phyloP scores from a whole-genome alignment of 2,888 invertebrate species.

The Blastobasis adustella region DNA sequence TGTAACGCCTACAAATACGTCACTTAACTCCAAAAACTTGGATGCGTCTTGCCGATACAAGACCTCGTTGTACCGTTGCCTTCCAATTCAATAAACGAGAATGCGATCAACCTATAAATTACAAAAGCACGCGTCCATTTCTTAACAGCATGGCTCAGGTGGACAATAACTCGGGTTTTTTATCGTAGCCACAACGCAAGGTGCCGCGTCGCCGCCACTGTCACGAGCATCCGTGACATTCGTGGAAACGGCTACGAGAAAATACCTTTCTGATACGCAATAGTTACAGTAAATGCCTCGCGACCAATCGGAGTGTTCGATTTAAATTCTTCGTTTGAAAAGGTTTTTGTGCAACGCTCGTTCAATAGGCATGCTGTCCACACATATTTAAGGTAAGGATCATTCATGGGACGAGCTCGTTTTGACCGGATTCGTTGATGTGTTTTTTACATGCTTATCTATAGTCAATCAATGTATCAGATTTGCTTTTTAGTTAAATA shows the following conservation, averaged over 20 bases:
- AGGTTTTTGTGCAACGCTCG: no score
- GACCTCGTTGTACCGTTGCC: conserved; percentile 11
- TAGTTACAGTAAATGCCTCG: conserved; percentile 24
- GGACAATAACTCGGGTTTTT: conserved; percentile 38
- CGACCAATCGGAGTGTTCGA: conserved; percentile 22
- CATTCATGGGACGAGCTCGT: no score
- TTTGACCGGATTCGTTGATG: no score
- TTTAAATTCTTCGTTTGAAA: conserved; percentile 23
- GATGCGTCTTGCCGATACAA: no score
- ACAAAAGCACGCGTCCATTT: conserved; percentile 43
- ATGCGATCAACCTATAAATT: conserved; percentile 23
- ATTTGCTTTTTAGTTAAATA: no score
- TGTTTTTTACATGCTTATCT: no score
- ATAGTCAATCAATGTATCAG: no score
- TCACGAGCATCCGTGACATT: conserved; percentile 39
- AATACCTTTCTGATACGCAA: conserved; percentile 31
- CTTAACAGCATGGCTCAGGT: conserved; percentile 34
- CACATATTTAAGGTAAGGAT: no score
- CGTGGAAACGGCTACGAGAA: conserved; percentile 28
- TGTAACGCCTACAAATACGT: no score
- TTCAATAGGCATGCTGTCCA: no score
- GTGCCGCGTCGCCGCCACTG: conserved; percentile 23
- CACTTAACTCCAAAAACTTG: no score
- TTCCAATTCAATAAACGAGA: conserved; percentile 20
- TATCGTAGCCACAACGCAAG: conserved; percentile 37